These are phyloP conservation scores for Oreohelix idahoensis DNA, from an alignment of 1,140 invertebrate species.

Conservation along the genomic window DNA sequence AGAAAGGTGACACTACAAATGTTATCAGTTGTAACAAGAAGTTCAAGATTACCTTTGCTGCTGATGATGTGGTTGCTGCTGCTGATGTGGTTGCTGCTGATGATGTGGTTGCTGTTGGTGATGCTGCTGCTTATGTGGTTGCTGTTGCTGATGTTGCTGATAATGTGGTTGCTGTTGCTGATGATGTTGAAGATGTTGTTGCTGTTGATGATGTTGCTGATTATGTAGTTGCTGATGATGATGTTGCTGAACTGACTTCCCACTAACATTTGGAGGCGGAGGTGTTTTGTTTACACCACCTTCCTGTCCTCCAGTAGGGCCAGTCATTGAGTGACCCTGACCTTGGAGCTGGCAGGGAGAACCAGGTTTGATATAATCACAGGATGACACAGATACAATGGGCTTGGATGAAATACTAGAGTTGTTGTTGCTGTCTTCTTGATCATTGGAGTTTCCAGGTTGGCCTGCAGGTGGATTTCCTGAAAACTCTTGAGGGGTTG, in stretches of 20 bases:
- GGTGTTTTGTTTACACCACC: constrained; percentile 49
- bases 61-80: background rate
- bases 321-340: background rate
- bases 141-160: too few species aligned
- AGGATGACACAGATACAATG: constrained; percentile 37
- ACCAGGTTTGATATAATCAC: constrained; percentile 35
- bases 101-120: too few species aligned
- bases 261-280: constrained; percentile 61
- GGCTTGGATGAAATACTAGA: constrained; percentile 34
- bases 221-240: background rate
- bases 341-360: constrained; percentile 26
- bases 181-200: background rate
- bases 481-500: background rate
- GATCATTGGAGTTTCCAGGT: constrained; percentile 9
- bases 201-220: background rate
- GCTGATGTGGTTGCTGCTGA: too few species aligned
- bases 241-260: constrained; percentile 45
- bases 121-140: too few species aligned
- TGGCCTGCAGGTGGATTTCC: constrained; percentile 21
- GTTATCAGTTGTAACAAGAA: too few species aligned
- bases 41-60: background rate
- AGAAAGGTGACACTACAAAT: too few species aligned
- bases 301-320: background rate
- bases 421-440: constrained; percentile 16
- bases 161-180: background rate